A percentile compares a stretch with the other conserved stretches of the same genome.
Evolutionary conservation across 2,888 invertebrate species (phyloP).

Genomic region (Galerucella pusilla): DNA sequence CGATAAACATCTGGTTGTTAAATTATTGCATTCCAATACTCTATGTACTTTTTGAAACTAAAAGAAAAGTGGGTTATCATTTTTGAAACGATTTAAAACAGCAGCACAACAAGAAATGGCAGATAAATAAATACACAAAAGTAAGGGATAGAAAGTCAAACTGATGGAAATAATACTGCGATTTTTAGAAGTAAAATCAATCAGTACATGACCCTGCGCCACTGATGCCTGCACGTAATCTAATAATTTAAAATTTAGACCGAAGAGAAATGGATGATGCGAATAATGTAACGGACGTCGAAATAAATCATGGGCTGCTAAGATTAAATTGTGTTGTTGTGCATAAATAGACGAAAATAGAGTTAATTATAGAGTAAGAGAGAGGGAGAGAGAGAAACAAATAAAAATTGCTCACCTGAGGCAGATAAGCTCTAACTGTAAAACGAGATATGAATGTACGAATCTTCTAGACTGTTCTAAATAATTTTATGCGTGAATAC

Average conservation of each 20-base stretch:
- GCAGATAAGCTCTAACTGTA: conserved; percentile 42
- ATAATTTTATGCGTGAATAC: conserved; percentile 36
- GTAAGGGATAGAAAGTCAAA: too few species aligned
- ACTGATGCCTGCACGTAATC: conserved; percentile 34
- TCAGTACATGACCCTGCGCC: not conserved
- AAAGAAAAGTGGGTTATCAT: too few species aligned
- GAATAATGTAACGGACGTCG: conserved; percentile 48
- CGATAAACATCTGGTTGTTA: too few species aligned
- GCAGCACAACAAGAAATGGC: too few species aligned
- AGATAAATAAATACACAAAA: too few species aligned
- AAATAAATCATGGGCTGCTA: conserved; percentile 51
- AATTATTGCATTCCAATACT: too few species aligned
- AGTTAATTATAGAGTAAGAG: conserved; percentile 45
- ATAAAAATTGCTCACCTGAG: conserved; percentile 44
- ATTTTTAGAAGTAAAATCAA: not conserved
- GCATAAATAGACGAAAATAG: conserved; percentile 50
- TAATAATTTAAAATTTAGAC: conserved; percentile 48
- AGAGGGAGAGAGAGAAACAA: conserved; percentile 13
- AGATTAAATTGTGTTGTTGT: conserved; percentile 49
- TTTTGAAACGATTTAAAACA: too few species aligned
- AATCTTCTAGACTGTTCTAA: conserved; percentile 33
- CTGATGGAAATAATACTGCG: too few species aligned
- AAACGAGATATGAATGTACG: conserved; percentile 38
- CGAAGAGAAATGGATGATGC: conserved; percentile 42
- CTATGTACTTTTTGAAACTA: too few species aligned